Evolutionary conservation across 2,888 invertebrate genomes (phyloP), one percentile per base, ranked within the genome.

Genomic region (Xestia ashworthii): DNA sequence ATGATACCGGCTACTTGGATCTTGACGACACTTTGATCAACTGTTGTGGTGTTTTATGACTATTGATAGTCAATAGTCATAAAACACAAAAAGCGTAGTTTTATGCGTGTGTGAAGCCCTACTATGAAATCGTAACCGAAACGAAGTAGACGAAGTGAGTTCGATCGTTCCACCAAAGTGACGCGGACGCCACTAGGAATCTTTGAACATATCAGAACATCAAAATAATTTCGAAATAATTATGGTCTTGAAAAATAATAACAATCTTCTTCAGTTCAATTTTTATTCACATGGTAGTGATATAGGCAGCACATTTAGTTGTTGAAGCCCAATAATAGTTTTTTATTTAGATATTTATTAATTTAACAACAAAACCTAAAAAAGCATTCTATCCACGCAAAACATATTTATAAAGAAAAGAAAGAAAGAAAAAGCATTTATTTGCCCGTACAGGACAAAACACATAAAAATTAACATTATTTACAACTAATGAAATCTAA

Each of bases 71-170:
- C 87, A 89, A 90, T 87, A 83, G 85, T 89, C 85, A 88, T 92
- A 90, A 93, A 93, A 90, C 71, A 86, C 80, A 89, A 87, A 86
- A 90, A 88, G 55, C 73, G 58, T 71, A 9, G 75, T 80, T 82
- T 80, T 78, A 71, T 81, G 67, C 66, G n/a, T 78, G 50, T 25
- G 14, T 65, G 62, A 44, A 44, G 32, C 6, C 50, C 53, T 82
- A 88, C 81, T 48, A 81, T 5, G 71, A 16, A n/a, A 12, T 50
- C 46, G 14, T 16, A 32, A 66, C 0, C 19, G 19, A 46, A 8
- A 0, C 14, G 53, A 12, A 19, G 12, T 55, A 22, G 1, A 22
- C 0, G 14, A 41, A 41, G 50, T 65, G 44, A 69, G 50, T 69
- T 25, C 1, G 0, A 38, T 25, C 38, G 2, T 46, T 32, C 12